phyloP scores from a whole-genome alignment of 2,797 vertebrate species.

The Sebastes melanostomus region DNA sequence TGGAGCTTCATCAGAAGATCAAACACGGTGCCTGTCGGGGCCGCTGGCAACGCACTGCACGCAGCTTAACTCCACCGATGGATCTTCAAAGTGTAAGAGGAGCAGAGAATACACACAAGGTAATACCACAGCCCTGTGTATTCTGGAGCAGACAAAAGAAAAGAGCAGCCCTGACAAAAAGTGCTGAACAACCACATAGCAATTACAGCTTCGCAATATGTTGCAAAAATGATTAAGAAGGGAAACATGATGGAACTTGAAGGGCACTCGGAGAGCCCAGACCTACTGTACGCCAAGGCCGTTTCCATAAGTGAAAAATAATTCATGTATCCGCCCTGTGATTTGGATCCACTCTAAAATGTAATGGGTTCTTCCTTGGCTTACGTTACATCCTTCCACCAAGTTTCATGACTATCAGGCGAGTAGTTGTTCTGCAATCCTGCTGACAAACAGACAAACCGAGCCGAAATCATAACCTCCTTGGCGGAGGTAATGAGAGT shows the following conservation, averaged over 20 bases:
- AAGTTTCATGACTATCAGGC: background rate
- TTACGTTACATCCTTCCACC: background rate
- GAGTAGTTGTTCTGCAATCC: background rate
- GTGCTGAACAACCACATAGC: background rate
- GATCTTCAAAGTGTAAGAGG: constrained; percentile 44
- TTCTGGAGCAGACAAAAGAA: constrained; percentile 4
- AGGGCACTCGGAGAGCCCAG: no score
- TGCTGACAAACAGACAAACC: background rate
- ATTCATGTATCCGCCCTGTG: no score
- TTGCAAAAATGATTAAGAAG: background rate
- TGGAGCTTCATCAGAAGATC: constrained; percentile 62
- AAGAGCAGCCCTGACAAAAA: background rate
- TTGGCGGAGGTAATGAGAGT: no score
- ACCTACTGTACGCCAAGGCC: no score
- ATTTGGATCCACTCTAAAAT: background rate
- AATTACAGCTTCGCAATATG: no score
- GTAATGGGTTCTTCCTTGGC: background rate
- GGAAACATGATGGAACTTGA: background rate
- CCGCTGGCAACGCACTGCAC: constrained; percentile 16
- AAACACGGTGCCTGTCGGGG: constrained; percentile 37
- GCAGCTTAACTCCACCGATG: constrained; percentile 26
- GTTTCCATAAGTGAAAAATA: no score
- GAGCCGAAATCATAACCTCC: no score
- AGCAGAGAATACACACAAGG: background rate
- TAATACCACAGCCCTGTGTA: background rate